Base-by-base conservation (phyloP, 2,888 invertebrate genomes). In the Gari tellinella region DNA sequence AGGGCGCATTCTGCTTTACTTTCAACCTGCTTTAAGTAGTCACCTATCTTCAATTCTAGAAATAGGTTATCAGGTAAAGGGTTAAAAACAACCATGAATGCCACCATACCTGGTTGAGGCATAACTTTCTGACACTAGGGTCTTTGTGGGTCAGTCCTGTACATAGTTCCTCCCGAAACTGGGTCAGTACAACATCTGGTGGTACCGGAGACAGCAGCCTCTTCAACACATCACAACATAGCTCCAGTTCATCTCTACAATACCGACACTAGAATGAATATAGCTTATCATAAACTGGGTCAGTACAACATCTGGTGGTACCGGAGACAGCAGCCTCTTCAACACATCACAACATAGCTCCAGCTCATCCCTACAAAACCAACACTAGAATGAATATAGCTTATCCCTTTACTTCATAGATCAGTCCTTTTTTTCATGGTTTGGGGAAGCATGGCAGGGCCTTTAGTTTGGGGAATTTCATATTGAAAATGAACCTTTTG, bases 311-410 rank as follows among this genome's bases (percentile, higher is more conserved):
- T 94, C 94, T 52, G 94, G 91, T 64, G 93, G 93, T 80, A 95
- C 92, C 82, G 94, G 94, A 12, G 94, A 93, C 90, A 96, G 94
- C 85, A 95, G 94, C 69, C 94, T 91, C 48, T 94, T 93, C 41
- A 96, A 91, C 5, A 95, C 94, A 85, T 95, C 95, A 87, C 94
- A 94, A 19, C 95, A 94, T 65, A 95, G 86, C 81, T 94, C 93
- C 4, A 94, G 92, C 86, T 95, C 94, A 68, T 94, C 93, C 77
- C 95, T 94, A 86, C 56, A 88, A 89, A 15, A 57, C 17, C 43
- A 43, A 17, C n/a, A n/a, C n/a, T n/a, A n/a, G n/a, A n/a, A n/a
- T n/a, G n/a, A n/a, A n/a, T n/a, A n/a, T n/a, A n/a, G n/a, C n/a
- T n/a, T n/a, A n/a, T n/a, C n/a, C n/a, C n/a, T n/a, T n/a, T n/a